These are phyloP conservation scores for Micromys minutus DNA, from an alignment of 2,113 vertebrate species.

Conservation along the genomic window DNA sequence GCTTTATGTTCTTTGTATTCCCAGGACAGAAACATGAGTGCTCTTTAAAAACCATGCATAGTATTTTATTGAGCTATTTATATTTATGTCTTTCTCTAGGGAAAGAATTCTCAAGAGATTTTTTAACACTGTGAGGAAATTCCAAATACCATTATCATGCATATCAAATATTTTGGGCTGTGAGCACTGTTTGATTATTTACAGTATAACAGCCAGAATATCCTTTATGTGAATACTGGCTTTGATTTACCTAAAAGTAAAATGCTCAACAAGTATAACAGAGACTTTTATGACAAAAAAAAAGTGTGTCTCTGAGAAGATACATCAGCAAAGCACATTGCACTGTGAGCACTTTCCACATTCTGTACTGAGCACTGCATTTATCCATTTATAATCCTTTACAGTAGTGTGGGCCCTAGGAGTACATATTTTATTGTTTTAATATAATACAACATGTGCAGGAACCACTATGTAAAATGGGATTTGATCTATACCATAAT, in stretches of 20 bases:
- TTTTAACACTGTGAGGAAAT: neutral
- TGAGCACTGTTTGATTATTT: neutral
- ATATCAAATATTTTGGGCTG: neutral
- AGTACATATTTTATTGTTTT: constrained; percentile 38
- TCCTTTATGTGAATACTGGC: constrained; percentile 4
- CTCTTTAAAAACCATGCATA: neutral
- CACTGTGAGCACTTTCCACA: neutral
- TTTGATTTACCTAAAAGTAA: neutral
- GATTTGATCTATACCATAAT: neutral
- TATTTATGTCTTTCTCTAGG: constrained; percentile 28
- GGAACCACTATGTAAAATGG: neutral
- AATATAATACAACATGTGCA: constrained; percentile 45
- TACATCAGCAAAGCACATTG: constrained; percentile 11
- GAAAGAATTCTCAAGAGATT: neutral
- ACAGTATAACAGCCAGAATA: neutral
- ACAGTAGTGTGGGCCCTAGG: neutral
- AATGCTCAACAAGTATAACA: constrained; percentile 14
- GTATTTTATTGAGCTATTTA: neutral
- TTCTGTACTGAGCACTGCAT: neutral
- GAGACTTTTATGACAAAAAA: neutral
- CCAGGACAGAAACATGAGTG: neutral
- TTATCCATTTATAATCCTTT: neutral
- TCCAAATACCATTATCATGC: neutral
- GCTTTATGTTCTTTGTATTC: neutral
- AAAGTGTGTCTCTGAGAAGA: neutral